Conservation (phyloP, 2,797 vertebrate species). For the Gephyroberyx darwinii region DNA sequence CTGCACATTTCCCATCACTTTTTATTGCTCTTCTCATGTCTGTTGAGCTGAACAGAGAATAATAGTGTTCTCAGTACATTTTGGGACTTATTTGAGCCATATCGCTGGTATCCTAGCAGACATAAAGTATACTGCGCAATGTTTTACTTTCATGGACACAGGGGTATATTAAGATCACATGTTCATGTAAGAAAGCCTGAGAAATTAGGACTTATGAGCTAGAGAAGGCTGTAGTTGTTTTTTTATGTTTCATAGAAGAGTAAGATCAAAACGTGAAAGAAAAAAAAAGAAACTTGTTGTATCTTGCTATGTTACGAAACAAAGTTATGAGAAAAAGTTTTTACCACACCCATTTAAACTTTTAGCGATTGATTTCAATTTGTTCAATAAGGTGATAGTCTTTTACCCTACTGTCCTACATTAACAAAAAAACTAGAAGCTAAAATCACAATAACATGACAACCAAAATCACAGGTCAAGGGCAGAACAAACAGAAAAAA, state of each 20-base stretch:
- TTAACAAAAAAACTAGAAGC: too few relatives aligned
- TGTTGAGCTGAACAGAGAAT: slow-evolving; percentile 3
- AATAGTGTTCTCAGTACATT: slow-evolving; percentile 2
- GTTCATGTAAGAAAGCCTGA: background rate
- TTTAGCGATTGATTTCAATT: too few relatives aligned
- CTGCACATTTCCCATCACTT: background rate
- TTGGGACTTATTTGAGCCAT: background rate
- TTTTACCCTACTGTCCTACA: too few relatives aligned
- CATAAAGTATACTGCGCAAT: background rate
- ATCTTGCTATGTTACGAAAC: background rate
- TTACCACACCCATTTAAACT: too few relatives aligned
- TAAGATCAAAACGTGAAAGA: too few relatives aligned
- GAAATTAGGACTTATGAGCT: background rate
- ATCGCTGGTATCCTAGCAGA: background rate
- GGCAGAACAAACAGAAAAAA: too few relatives aligned
- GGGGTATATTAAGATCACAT: background rate
- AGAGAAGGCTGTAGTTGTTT: background rate
- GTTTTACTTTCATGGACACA: background rate
- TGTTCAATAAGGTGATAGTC: too few relatives aligned
- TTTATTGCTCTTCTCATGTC: background rate
- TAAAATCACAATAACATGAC: too few relatives aligned
- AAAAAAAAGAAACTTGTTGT: too few relatives aligned
- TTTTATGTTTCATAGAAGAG: background rate
- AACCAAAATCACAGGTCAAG: too few relatives aligned
- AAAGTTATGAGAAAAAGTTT: background rate